Evolutionary conservation across 1,140 invertebrate genomes (phyloP).

Genomic region (Ylistrum balloti): DNA sequence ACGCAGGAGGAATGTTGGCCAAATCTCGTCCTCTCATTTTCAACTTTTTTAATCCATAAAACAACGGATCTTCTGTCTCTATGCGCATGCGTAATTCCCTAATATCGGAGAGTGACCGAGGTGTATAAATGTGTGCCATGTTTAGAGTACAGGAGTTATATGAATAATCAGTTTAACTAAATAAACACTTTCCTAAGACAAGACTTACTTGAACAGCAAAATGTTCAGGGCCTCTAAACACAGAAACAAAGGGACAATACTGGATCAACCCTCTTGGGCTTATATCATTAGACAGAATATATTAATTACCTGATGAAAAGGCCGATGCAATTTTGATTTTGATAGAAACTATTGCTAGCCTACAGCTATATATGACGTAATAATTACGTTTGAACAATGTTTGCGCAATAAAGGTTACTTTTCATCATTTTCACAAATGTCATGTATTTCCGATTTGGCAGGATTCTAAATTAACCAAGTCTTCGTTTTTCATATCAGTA

Average conservation of each 20-base stretch:
- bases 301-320: background rate
- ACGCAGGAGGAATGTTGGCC: conserved; percentile 69
- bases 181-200: background rate
- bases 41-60: conserved; percentile 79
- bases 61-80: conserved; percentile 78
- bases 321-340: background rate
- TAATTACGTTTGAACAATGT: background rate
- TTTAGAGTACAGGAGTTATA: background rate
- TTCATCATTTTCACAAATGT: background rate
- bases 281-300: background rate
- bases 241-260: background rate
- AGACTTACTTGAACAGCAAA: background rate
- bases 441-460: background rate
- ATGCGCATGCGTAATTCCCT: conserved; percentile 71
- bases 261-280: background rate
- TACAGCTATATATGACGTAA: background rate
- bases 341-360: background rate
- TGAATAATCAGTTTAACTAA: background rate
- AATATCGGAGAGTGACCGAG: conserved; percentile 43
- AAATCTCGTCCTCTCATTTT: conserved; percentile 79
- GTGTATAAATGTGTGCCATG: conserved; percentile 52
- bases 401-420: background rate
- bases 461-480: background rate
- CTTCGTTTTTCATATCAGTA: background rate
- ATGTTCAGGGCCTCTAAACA: background rate